Evolutionary conservation across 1,140 invertebrate genomes (phyloP).

Genomic region (Megalonaias nervosa): DNA sequence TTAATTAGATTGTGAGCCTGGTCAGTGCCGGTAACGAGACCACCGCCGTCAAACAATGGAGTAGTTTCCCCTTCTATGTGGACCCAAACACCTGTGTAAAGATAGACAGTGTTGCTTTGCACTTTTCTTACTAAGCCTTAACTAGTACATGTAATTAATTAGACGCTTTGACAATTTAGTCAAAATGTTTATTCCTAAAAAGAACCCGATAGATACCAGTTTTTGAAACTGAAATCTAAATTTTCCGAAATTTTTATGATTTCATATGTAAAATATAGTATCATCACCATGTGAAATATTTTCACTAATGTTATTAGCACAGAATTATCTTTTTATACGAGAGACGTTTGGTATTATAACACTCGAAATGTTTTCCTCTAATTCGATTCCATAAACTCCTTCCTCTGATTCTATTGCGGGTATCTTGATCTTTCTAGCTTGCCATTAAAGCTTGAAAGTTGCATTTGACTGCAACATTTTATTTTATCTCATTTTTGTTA

Average conservation of each 20-base stretch:
- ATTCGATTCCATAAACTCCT: too few relatives aligned
- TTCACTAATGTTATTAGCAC: too few relatives aligned
- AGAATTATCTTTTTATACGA: too few relatives aligned
- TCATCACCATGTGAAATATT: too few relatives aligned
- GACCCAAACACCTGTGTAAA: slow-evolving; percentile 69
- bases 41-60: slow-evolving; percentile 51
- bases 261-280: too few relatives aligned
- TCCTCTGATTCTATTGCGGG: too few relatives aligned
- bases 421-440: too few relatives aligned
- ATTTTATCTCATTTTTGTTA: not conserved
- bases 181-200: not conserved
- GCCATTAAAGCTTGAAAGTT: too few relatives aligned
- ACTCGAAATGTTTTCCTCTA: too few relatives aligned
- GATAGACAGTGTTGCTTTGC: not conserved
- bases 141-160: not conserved
- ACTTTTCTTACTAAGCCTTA: not conserved
- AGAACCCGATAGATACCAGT: not conserved
- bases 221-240: too few relatives aligned
- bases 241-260: too few relatives aligned
- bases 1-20: slow-evolving; percentile 44
- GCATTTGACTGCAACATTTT: not conserved
- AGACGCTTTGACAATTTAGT: not conserved
- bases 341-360: too few relatives aligned
- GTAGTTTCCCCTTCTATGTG: slow-evolving; percentile 71
- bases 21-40: slow-evolving; percentile 47